Evolutionary conservation across 2,113 vertebrate genomes (phyloP).

Genomic region (Odocoileus virginianus): DNA sequence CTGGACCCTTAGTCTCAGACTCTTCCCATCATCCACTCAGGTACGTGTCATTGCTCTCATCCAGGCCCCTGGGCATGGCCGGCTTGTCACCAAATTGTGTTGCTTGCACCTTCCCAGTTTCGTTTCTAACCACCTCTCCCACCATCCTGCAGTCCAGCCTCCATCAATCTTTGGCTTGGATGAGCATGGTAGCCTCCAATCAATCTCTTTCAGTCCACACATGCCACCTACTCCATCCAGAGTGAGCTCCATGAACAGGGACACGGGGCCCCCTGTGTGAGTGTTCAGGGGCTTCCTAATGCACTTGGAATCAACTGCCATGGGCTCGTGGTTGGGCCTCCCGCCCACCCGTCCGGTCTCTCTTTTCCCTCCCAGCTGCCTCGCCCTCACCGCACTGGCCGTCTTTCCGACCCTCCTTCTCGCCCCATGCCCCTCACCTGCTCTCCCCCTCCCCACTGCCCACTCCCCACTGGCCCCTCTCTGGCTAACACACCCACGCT

Average conservation of each 20-base stretch:
- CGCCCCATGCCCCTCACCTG: background rate
- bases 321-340: background rate
- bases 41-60: accelerated
- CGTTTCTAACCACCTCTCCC: background rate
- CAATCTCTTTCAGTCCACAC: background rate
- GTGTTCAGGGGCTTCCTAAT: background rate
- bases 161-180: background rate
- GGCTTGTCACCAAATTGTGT: background rate
- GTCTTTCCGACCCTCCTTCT: background rate
- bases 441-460: background rate
- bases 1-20: background rate
- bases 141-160: background rate
- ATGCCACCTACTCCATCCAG: background rate
- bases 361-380: background rate
- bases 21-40: background rate
- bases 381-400: accelerated
- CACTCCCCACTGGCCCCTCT: background rate
- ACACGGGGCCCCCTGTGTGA: background rate
- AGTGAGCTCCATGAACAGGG: background rate
- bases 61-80: background rate
- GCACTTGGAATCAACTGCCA: background rate
- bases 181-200: background rate
- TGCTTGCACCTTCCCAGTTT: background rate
- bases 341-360: background rate
- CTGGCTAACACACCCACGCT: background rate